Evolutionary conservation across 2,113 vertebrate genomes (phyloP).

Genomic region (Toxotes chatareus): DNA sequence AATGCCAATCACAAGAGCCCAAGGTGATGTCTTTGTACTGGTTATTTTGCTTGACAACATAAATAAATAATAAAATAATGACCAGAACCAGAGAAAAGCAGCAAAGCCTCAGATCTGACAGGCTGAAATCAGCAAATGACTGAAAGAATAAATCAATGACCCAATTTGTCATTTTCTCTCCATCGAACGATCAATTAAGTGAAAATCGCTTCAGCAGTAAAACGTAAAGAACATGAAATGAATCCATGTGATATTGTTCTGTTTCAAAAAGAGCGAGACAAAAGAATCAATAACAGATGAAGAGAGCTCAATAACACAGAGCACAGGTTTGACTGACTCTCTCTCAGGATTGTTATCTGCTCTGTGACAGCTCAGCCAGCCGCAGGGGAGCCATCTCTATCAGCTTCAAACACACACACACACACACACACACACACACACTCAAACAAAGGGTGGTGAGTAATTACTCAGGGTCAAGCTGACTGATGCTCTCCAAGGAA

Average conservation of each 20-base stretch:
- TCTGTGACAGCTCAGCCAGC: slow-evolving; percentile 38
- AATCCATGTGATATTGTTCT: slow-evolving; percentile 3
- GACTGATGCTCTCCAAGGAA: slow-evolving; percentile 38
- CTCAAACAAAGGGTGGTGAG: slow-evolving; percentile 34
- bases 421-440: slow-evolving; percentile 28
- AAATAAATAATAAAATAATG: too few species aligned
- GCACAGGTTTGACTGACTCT: slow-evolving; percentile 15
- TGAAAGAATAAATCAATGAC: background rate
- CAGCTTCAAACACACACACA: slow-evolving; percentile 5
- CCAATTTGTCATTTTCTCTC: slow-evolving; percentile 11
- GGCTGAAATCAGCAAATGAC: background rate
- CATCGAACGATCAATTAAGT: background rate
- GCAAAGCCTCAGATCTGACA: background rate
- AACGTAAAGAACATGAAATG: background rate
- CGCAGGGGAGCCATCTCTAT: slow-evolving; percentile 38
- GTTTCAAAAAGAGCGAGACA: slow-evolving; percentile 15
- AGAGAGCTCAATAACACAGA: slow-evolving; percentile 6
- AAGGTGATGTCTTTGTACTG: background rate
- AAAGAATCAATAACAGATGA: slow-evolving; percentile 36
- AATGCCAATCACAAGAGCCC: background rate
- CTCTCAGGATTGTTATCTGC: slow-evolving; percentile 57
- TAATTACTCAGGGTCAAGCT: slow-evolving; percentile 64
- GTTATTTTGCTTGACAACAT: background rate
- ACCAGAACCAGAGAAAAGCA: background rate
- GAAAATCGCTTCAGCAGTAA: background rate